Evolutionary conservation across 1,140 invertebrate genomes (phyloP), one percentile per base, ranked within the genome.

Genomic region (Wiebesia pumilae): DNA sequence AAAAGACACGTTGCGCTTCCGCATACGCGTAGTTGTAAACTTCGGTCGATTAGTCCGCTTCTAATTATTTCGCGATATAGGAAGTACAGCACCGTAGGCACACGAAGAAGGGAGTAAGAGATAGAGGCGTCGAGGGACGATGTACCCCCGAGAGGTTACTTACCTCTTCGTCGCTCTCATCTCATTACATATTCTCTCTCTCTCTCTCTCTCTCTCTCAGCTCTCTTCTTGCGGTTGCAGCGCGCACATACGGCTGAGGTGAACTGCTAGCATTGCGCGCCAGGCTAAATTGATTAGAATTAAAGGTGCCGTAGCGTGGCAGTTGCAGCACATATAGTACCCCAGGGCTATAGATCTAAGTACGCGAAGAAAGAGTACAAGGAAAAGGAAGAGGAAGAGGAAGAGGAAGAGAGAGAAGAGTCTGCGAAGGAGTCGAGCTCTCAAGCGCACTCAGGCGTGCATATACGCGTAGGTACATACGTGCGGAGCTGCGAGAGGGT

Each of bases 261-360:
- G 69, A 73, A 73, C 69, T n/a, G 75, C 75, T 12, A 6, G 35
- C 24, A 27, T 30, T 90, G 86, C 84, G 73, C 69, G 75, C 86
- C 14, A 89, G 89, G 91, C 90, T 93, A 93, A 94, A 94, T 94
- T 94, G 93, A 94, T 94, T 94, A 94, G 93, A 94, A 94, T 94
- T 94, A 94, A 93, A 94, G 92, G 92, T 91, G 91, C 69, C 24
- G 27, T 73, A 43, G 67, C 35, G 88, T 89, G 89, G 84, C 88
- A 89, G 88, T 88, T 73, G 88, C 87, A 73, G 87, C 87, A 51
- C 69, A 40, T 77, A 40, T 12, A n/a, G 77, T 38, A 35, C 43
- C 10, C 10, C 51, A 19, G 12, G 30, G 14, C 38, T 78, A 51
- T 69, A 38, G 51, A 58, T 69, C 65, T 65, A n/a, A 24, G 51